These are phyloP conservation scores for Hippoglossus hippoglossus DNA, from an alignment of 2,797 vertebrate genomes.

Conservation along the genomic window DNA sequence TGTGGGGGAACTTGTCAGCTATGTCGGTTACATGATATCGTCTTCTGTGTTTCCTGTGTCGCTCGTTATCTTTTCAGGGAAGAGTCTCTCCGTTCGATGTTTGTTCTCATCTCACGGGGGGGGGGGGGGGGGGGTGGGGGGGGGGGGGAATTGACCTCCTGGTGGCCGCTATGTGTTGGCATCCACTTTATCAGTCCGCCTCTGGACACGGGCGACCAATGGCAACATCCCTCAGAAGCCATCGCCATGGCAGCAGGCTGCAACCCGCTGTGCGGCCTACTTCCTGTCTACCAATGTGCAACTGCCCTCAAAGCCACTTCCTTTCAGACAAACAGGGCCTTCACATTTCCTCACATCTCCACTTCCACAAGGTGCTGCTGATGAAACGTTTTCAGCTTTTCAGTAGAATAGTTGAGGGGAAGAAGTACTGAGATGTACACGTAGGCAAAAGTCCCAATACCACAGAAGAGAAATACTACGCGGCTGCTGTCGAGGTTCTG, in stretches of 20 bases:
- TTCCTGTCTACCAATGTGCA: conserved; percentile 84
- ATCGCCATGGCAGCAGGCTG: conserved; percentile 72
- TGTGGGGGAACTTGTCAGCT: conserved; percentile 13
- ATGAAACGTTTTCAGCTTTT: neutral
- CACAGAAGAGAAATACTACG: too few relatives aligned
- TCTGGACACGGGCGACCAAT: conserved; percentile 54
- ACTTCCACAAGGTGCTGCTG: conserved; percentile 34
- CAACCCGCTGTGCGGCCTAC: conserved; percentile 73
- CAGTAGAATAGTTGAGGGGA: neutral
- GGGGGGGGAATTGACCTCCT: neutral
- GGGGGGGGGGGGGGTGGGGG: too few relatives aligned
- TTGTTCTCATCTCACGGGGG: conserved; percentile 3
- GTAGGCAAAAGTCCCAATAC: too few relatives aligned
- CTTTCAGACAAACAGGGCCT: conserved; percentile 73
- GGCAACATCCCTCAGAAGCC: conserved; percentile 56
- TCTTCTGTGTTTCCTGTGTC: conserved; percentile 63
- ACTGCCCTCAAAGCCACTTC: conserved; percentile 86
- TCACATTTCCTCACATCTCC: conserved; percentile 56
- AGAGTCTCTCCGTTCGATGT: neutral
- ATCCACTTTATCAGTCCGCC: conserved; percentile 40
- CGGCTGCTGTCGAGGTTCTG: too few relatives aligned
- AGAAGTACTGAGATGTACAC: too few relatives aligned
- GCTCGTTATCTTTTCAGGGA: conserved; percentile 1
- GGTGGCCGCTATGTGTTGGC: neutral
- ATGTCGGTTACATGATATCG: conserved; percentile 47